Evolutionary conservation across 2,113 vertebrate species (phyloP), one percentile per base, ranked within the genome.

Genomic region (Labrus mixtus): DNA sequence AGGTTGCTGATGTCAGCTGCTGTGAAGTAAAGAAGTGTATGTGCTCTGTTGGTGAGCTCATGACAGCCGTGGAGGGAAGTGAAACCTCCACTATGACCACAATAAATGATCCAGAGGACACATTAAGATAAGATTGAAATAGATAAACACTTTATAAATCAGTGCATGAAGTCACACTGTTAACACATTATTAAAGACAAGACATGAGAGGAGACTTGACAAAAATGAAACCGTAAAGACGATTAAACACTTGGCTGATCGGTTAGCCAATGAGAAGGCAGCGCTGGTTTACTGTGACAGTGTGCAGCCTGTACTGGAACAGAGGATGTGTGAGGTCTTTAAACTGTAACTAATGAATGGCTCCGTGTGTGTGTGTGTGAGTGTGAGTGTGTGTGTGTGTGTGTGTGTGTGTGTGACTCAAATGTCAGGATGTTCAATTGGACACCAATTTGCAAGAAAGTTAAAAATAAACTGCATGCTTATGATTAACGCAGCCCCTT

Each of bases 21-120:
- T 29, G 22, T 73, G 16, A 60, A 29, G 9, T 39, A 45, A 71
- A 65, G 48, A 50, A n/a, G 1, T 51, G 48, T 72, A 55, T 41
- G 23, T 41, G 0, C 51, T 23, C 25, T 46, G 58, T 23, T 33
- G 58, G 66, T 70, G 63, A 69, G 60, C 33, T 23, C 41, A 23
- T 4, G n/a, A 22, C 51, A 61, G 41, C 17, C 29, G 57, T 0
- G 23, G 66, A 25, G n/a, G 41, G 73, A 72, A 72, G 73, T 63
- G 62, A 57, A 83, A 79, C 54, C 79, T 72, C 10, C 25, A 9
- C 25, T 25, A 25, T 8, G 23, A 66, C 56, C 67, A 69, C 73
- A 73, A 29, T 46, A 25, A 25, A 25, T 25, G 25, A 25, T 25
- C 25, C 25, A 25, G 25, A 25, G 25, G 25, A 25, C 25, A 25